A percentile compares a stretch with the other conserved stretches of the same genome.
Conservation (phyloP, 2,888 invertebrate species). For the Parnassius smintheus region DNA sequence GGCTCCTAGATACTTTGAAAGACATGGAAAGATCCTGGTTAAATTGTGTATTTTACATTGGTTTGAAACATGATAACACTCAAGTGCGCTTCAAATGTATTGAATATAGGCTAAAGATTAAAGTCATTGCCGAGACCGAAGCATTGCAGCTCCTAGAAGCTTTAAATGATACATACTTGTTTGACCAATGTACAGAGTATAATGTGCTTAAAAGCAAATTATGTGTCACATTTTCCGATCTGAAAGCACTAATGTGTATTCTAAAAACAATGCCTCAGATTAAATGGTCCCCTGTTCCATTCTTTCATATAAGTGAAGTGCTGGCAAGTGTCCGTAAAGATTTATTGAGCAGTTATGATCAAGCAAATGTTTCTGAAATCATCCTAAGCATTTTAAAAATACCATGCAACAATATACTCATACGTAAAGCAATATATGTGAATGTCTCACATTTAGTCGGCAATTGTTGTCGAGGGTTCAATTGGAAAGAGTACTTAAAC, state of each 20-base stretch:
- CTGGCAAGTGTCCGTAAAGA: conserved; percentile 38
- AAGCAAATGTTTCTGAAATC: conserved; percentile 31
- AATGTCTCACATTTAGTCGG: conserved; percentile 55
- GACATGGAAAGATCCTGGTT: conserved; percentile 58
- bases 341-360: conserved; percentile 11
- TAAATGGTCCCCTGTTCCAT: conserved; percentile 67
- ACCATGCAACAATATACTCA: conserved; percentile 59
- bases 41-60: conserved; percentile 61
- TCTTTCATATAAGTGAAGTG: conserved; percentile 54
- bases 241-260: conserved; percentile 41
- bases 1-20: conserved; percentile 56
- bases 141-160: conserved; percentile 56
- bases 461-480: conserved; percentile 44
- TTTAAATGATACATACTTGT: conserved; percentile 62
- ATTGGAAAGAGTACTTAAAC: conserved; percentile 48
- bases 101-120: conserved; percentile 51
- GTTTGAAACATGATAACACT: conserved; percentile 65
- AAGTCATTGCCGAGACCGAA: conserved; percentile 44
- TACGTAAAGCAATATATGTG: conserved; percentile 55
- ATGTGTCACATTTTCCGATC: conserved; percentile 37
- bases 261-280: conserved; percentile 52
- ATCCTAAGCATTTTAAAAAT: conserved; percentile 50
- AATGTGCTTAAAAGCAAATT: conserved; percentile 44
- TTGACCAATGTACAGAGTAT: conserved; percentile 46
- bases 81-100: conserved; percentile 63